Evolutionary conservation across 2,113 vertebrate genomes (phyloP).

Genomic region (Tragelaphus scriptus): DNA sequence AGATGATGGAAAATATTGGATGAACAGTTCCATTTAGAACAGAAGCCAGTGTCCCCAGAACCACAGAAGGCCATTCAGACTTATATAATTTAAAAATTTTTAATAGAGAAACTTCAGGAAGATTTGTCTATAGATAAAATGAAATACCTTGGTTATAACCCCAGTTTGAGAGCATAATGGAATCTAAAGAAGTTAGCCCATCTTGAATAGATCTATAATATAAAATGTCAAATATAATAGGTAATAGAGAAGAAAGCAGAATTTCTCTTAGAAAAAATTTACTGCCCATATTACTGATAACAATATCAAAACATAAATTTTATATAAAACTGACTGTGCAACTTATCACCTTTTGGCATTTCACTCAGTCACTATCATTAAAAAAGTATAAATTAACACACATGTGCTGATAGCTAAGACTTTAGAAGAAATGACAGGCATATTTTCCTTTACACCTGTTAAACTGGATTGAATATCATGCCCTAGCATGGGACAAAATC

Average conservation of each 20-base stretch:
- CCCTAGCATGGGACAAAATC: background rate
- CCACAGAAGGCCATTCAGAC: conserved; percentile 72
- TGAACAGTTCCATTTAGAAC: conserved; percentile 67
- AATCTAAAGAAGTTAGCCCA: background rate
- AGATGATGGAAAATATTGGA: conserved; percentile 73
- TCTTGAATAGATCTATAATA: background rate
- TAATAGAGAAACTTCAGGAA: conserved; percentile 69
- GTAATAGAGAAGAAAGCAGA: background rate
- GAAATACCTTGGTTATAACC: conserved; percentile 34
- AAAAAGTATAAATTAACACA: background rate
- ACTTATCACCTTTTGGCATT: background rate
- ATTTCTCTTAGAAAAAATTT: conserved; percentile 20
- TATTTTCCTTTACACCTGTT: background rate
- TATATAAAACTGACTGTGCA: background rate
- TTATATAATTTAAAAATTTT: conserved; percentile 71
- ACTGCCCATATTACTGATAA: background rate
- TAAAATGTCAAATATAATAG: background rate
- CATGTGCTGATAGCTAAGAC: background rate
- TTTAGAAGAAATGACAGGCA: background rate
- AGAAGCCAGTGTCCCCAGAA: conserved; percentile 68
- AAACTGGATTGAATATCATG: background rate
- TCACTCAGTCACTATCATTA: background rate
- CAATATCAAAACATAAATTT: background rate
- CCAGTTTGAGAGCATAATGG: background rate
- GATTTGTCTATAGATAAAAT: conserved; percentile 61